Evolutionary conservation across 2,113 vertebrate genomes (phyloP), one percentile per base, ranked within the genome.

Genomic region (Rhinolophus sinicus): DNA sequence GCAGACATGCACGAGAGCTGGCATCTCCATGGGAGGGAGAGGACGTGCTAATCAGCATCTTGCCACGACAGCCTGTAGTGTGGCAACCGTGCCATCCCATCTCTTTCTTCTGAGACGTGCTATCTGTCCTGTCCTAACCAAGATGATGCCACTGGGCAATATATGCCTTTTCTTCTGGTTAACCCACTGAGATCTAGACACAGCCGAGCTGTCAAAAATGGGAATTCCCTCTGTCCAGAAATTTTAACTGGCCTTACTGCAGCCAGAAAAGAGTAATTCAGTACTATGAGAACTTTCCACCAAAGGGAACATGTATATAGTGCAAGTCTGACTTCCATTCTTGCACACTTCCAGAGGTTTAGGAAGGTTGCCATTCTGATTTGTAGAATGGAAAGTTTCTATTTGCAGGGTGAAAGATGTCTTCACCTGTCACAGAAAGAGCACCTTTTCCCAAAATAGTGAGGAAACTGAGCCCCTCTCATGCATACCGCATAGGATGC

Each of bases 211-310:
- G 4, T 64, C 88, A 19, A 40, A 82, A 81, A 69, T 8, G 9
- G 47, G 19, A 80, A 72, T 85, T 33, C 50, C 24, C 35, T 75
- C 44, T 92, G 19, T 35, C 64, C 44, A 88, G 72, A 92, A 93
- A 60, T 50, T 77, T 88, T 65, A 96, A 84, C 58, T 60, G 44
- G 44, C 15, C 30, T 81, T 64, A 50, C 44, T 69, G 38, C 52
- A 82, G 64, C 10, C 70, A 81, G 64, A 54, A 81, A 65, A 93
- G 62, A 62, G 33, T 67, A 96, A 69, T n/a, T 93, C 40, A 58
- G 30, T 28, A 54, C 26, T 16, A 21, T 19, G n/a, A 92, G 77
- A 64, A 77, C 26, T 24, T 65, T 84, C n/a, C 50, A 81, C 85
- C 65, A 60, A 75, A 88, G 50, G 35, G 26, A 52, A 80, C 58